Base-by-base conservation (phyloP, 2,797 vertebrate species). In the Acipenser oxyrinchus region DNA sequence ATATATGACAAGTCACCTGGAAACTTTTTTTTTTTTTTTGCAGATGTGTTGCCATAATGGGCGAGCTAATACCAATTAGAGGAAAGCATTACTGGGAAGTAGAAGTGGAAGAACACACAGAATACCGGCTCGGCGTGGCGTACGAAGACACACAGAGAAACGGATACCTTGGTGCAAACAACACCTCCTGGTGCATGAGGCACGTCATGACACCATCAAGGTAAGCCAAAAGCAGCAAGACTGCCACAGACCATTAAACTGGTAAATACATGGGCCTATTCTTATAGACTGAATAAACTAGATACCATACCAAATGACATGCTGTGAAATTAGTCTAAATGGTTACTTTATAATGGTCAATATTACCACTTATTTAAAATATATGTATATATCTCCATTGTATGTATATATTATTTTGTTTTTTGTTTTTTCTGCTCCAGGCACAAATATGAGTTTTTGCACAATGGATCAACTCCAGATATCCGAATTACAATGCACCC, bases 71-170 rank as follows among this genome's bases (percentile, higher is more conserved):
- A 66, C 91, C 91, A 0, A 89, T 96, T 60, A 84, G 83, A 70
- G 90, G 92, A 12, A 86, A 81, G 69, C 94, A 96, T 71, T 98
- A 95, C 82, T 97, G 95, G 94, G 95, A 97, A 69, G 88, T 96
- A 0, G 90, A 95, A 71, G 90, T 90, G 63, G 89, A 93, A 0
- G 90, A 93, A 53, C 71, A 51, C 1, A 83, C 82, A 0, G 92
- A 96, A 77, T 98, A 92, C 70, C 83, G 92, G 3, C 73, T 94
- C 0, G 95, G 95, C 0, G 92, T 97, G 60, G 94, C 93, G 6
- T 93, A 87, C 7, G 87, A 92, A 69, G 93, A 94, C 73, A 93
- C 91, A 0, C 88, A 92, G 0, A 90, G 90, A 62, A 91, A 89
- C 66, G 86, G 90, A 1, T 88, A 91, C 60, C 80, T 97, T 8